Evolutionary conservation across 2,797 vertebrate species (phyloP).

Genomic region (Clarias laeviceps): DNA sequence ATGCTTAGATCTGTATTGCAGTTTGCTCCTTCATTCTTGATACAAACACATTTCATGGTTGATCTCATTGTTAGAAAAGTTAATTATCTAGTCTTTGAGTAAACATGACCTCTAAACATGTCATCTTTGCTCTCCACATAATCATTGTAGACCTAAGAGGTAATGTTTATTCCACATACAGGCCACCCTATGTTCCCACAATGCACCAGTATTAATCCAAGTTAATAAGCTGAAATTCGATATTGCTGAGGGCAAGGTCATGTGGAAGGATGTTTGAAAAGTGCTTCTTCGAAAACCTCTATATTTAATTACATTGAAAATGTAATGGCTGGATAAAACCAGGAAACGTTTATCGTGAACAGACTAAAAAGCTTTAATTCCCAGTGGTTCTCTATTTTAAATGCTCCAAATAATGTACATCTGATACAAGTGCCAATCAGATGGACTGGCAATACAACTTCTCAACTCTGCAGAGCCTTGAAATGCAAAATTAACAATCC

Average conservation of each 20-base stretch:
- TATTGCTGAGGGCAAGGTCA: neutral
- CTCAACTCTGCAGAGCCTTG: too few relatives aligned
- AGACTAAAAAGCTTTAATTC: neutral
- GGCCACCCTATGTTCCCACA: neutral
- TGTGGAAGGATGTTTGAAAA: neutral
- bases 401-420: neutral
- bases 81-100: constrained; percentile 12
- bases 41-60: neutral
- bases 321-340: neutral
- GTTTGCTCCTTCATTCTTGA: neutral
- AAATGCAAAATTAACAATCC: neutral
- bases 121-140: neutral
- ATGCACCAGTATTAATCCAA: neutral
- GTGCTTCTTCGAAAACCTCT: neutral
- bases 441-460: neutral
- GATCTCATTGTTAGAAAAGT: neutral
- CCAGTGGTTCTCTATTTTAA: neutral
- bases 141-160: neutral
- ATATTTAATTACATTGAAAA: neutral
- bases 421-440: neutral
- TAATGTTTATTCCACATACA: constrained; percentile 19
- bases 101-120: constrained; percentile 34
- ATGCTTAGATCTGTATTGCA: neutral
- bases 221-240: neutral
- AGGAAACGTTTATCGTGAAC: neutral